A percentile compares a stretch with the other conserved stretches of the same genome.
Conservation (phyloP, 2,888 invertebrate species). For the Aquatica leii region DNA sequence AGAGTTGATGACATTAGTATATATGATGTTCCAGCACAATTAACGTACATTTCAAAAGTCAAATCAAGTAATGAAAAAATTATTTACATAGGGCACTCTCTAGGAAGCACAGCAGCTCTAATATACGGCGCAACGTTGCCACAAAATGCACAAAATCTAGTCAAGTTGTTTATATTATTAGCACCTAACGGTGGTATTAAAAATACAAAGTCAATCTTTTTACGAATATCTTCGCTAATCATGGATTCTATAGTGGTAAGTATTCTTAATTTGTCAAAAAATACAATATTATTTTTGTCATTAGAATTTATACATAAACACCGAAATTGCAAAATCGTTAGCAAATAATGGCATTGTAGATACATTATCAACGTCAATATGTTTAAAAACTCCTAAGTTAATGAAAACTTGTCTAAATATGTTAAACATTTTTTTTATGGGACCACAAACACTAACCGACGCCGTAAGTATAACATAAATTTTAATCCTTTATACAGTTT, state of each 20-base stretch:
- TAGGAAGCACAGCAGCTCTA: conserved; percentile 80
- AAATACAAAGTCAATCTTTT: conserved; percentile 68
- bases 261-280: background rate
- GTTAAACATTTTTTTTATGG: conserved; percentile 54
- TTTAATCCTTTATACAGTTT: too few species aligned
- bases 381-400: conserved; percentile 52
- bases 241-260: conserved; percentile 65
- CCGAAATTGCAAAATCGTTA: background rate
- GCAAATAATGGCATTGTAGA: background rate
- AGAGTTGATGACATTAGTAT: conserved; percentile 56
- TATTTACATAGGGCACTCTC: conserved; percentile 87
- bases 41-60: conserved; percentile 49
- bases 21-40: conserved; percentile 53
- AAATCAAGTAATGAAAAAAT: conserved; percentile 52
- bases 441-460: conserved; percentile 53
- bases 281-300: background rate
- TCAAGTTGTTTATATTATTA: conserved; percentile 69
- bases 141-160: conserved; percentile 71
- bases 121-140: conserved; percentile 74
- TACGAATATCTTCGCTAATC: conserved; percentile 70
- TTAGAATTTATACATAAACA: background rate
- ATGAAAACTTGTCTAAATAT: conserved; percentile 53
- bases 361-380: conserved; percentile 39
- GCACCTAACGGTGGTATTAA: conserved; percentile 72
- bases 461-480: conserved; percentile 47